A percentile compares a stretch with the other conserved stretches of the same genome.
phyloP scores from a whole-genome alignment of 1,140 invertebrate species.

The Parasteatoda tepidariorum region DNA sequence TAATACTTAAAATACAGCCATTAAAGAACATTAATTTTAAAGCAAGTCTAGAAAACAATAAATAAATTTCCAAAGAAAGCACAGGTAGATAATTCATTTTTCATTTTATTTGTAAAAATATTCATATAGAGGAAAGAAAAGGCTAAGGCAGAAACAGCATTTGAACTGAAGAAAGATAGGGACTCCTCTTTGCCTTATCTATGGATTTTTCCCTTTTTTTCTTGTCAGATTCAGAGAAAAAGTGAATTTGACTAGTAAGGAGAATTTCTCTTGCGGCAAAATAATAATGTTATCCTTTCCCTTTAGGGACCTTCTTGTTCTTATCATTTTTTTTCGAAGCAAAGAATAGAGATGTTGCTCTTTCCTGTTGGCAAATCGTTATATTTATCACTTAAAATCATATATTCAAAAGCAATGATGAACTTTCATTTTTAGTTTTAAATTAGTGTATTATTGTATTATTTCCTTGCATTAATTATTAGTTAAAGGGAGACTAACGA shows the following conservation, averaged over 20 bases:
- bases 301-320: background rate
- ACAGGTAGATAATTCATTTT: no score
- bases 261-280: background rate
- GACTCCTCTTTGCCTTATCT: background rate
- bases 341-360: background rate
- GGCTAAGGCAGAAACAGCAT: background rate
- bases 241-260: background rate
- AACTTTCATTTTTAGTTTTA: no score
- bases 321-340: background rate
- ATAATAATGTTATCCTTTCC: slow-evolving; percentile 1
- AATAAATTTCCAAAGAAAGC: no score
- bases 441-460: no score
- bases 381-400: no score
- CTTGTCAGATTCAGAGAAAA: slow-evolving; percentile 9
- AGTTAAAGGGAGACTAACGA: no score
- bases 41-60: no score
- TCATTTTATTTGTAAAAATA: no score
- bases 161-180: background rate
- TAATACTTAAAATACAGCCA: no score
- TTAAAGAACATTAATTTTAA: no score
- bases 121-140: background rate
- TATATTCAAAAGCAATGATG: no score
- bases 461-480: no score
- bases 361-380: background rate
- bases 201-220: background rate